Evolutionary conservation across 1,140 invertebrate species (phyloP).

Genomic region (Vollenhovia emeryi): DNA sequence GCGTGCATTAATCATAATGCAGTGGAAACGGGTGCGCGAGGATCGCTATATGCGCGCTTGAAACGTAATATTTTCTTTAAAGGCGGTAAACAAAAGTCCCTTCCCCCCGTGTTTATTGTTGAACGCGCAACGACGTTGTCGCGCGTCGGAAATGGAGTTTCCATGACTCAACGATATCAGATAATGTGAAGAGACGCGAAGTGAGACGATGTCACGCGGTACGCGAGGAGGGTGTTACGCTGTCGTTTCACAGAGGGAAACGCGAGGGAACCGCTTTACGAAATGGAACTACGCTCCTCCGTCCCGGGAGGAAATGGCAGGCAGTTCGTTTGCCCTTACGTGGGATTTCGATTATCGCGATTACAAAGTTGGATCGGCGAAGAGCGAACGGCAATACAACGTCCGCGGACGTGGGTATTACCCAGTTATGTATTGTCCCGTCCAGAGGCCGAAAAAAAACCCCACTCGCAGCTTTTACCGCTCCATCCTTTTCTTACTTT

Average conservation of each 20-base stretch:
- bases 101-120: constrained; percentile 9
- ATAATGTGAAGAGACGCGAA: constrained; percentile 26
- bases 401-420: background rate
- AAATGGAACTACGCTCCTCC: background rate
- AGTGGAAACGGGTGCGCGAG: background rate
- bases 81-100: background rate
- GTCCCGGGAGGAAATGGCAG: background rate
- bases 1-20: constrained; percentile 39
- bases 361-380: constrained; percentile 14
- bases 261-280: background rate
- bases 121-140: constrained; percentile 17
- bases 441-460: background rate
- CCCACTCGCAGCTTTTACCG: constrained; percentile 26
- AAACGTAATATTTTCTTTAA: constrained; percentile 48
- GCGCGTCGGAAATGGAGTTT: constrained; percentile 50
- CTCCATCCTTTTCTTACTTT: constrained; percentile 23
- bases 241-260: background rate
- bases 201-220: constrained; percentile 8
- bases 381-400: constrained; percentile 10
- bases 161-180: constrained; percentile 49
- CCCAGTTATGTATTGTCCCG: constrained; percentile 44
- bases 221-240: background rate
- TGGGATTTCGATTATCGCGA: constrained; percentile 29
- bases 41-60: background rate
- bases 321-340: background rate